Base-by-base conservation (phyloP, 1,140 invertebrate species). In the Drosophila miranda region DNA sequence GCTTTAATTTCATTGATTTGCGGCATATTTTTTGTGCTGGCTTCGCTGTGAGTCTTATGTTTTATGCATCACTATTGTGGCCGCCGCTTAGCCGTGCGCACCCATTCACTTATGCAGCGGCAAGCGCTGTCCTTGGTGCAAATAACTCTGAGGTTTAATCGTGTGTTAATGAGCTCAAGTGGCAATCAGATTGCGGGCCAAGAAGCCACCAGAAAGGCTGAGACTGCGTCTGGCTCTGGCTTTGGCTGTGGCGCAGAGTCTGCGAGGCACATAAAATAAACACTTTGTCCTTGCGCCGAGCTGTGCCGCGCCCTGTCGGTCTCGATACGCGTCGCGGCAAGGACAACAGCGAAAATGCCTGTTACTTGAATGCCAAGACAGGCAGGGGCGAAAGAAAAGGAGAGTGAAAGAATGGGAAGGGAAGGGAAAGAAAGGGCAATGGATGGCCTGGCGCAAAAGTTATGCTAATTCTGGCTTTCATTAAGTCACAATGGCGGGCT, bases 91-190 rank as follows among this genome's bases (percentile, higher is more conserved):
- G 75, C 63, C 59, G 45, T 67, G 64, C 71, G 43, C 51, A 70
- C 70, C 57, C 75, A 79, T 79, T 78, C 58, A 78, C 72, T 78
- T 79, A 78, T 78, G 63, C 60, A 78, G 68, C 34, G 26, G 21
- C 38, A 28, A 46, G 21, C 45, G 45, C 34, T 58, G 58, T 75
- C 50, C 76, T 80, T 62, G 71, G 38, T 48, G 68, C 60, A 77
- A 81, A 81, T 81, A 73, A 76, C 74, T 81, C 78, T 77, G 67
- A 64, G 71, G 80, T 86, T 84, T 80, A 84, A 84, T 77, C 76
- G 80, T 80, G 81, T 84, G 76, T 84, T 84, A 84, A 84, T 84
- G 76, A 79, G 80, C 80, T 84, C 76, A 80, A 84, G 76, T 84
- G 81, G 81, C 80, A 84, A 84, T 84, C 80, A 84, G 80, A 83